phyloP scores from a whole-genome alignment of 2,888 invertebrate species.

The Andrena praecox region DNA sequence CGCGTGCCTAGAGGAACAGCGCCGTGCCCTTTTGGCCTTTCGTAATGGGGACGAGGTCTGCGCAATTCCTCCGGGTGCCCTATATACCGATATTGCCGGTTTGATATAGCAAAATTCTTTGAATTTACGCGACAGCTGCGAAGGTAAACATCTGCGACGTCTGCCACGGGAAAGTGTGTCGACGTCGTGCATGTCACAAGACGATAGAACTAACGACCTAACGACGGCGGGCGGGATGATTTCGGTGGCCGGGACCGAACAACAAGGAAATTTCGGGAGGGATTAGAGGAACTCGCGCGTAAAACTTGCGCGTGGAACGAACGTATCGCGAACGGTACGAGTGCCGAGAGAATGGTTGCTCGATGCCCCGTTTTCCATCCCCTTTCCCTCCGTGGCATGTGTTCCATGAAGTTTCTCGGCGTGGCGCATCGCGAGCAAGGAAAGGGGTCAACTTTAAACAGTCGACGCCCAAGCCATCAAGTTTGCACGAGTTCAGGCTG shows the following conservation, averaged over 20 bases:
- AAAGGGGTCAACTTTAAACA: constrained; percentile 74
- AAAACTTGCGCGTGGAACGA: not conserved
- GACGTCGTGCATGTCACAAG: not conserved
- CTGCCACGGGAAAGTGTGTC: constrained; percentile 46
- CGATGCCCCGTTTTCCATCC: not conserved
- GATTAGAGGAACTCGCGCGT: constrained; percentile 26
- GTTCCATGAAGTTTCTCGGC: constrained; percentile 29
- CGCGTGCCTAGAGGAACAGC: not conserved
- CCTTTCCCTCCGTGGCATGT: not conserved
- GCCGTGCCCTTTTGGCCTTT: constrained; percentile 61
- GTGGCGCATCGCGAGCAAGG: not conserved
- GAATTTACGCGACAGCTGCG: constrained; percentile 59
- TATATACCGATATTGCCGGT: constrained; percentile 50
- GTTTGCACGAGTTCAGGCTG: constrained; percentile 53
- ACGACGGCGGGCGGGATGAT: not conserved
- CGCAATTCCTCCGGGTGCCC: constrained; percentile 49
- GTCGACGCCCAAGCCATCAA: constrained; percentile 57
- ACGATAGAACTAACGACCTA: not conserved
- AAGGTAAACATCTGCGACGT: constrained; percentile 45
- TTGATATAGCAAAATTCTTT: constrained; percentile 48
- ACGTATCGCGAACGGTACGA: not conserved
- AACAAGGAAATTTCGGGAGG: not conserved
- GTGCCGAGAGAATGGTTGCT: not conserved
- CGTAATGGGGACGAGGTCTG: constrained; percentile 62
- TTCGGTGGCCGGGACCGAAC: not conserved